Evolutionary conservation across 2,797 vertebrate genomes (phyloP), one percentile per base, ranked within the genome.

Genomic region (Ibycter americanus): DNA sequence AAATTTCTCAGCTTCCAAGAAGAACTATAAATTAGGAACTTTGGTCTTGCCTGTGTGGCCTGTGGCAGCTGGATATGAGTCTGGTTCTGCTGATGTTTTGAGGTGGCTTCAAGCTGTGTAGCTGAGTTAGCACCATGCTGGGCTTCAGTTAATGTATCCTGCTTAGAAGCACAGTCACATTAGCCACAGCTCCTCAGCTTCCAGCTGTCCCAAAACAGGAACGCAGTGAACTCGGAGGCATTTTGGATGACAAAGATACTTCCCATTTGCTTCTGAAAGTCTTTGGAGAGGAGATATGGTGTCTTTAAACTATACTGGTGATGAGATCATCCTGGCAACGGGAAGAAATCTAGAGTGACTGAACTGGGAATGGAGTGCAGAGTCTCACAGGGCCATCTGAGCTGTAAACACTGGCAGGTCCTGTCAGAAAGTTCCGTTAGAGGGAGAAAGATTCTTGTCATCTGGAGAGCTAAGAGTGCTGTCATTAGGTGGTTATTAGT

Each of bases 191-290:
- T 83, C 5, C 40, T 32, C 89, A 49, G 81, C 78, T 91, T 93
- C 89, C 93, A 95, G 87, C 90, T 96, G 93, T 81, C 92, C 89
- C 72, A 49, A n/a, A 46, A 52, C 1, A 22, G 84, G 36, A 87
- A 83, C 83, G 29, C 74, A 51, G 36, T 74, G 78, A 93, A 70
- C 71, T 93, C 82, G 46, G 63, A 92, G 81, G 54, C 52, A 26
- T 79, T 78, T 92, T 63, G 63, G 59, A 58, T 87, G 56, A 63
- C 78, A 89, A 27, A 84, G 56, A 80, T 15, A 61, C 63, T 92
- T 94, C 78, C 55, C 62, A 55, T 55, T 93, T 87, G 63, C 63
- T 89, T 79, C 55, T 92, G 87, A 11, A 93, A 85, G 36, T 49
- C 81, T 83, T 73, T 80, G 46, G 90, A 89, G 51, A 89, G 56